phyloP scores from a whole-genome alignment of 2,888 invertebrate genomes.

The Eledona agricola region DNA sequence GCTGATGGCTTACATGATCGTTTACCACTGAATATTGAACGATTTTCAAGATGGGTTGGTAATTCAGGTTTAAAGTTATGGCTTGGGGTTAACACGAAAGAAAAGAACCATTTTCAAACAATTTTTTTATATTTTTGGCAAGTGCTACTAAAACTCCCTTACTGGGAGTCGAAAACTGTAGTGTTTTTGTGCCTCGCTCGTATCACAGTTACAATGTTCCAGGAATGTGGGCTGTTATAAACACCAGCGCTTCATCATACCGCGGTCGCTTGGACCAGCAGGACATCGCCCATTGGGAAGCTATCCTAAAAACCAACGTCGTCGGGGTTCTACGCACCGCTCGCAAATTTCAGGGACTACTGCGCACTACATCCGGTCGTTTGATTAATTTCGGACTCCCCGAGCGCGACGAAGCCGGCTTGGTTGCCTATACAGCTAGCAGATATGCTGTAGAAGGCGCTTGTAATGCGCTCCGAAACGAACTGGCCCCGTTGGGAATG shows the following conservation, averaged over 20 bases:
- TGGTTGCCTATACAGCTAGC: constrained; percentile 67
- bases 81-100: too few relatives aligned
- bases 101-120: too few relatives aligned
- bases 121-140: too few relatives aligned
- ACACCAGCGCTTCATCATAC: constrained; percentile 81
- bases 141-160: too few relatives aligned
- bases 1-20: too few relatives aligned
- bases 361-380: constrained; percentile 72
- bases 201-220: too few relatives aligned
- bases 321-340: constrained; percentile 78
- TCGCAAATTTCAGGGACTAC: constrained; percentile 76
- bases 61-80: too few relatives aligned
- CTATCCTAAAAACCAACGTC: constrained; percentile 74
- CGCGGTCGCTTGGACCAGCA: constrained; percentile 75
- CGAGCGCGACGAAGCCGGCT: constrained; percentile 63
- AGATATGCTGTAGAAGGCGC: constrained; percentile 82
- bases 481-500: constrained; percentile 75
- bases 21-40: too few relatives aligned
- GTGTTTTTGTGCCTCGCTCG: too few relatives aligned
- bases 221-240: constrained; percentile 85
- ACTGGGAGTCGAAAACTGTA: too few relatives aligned
- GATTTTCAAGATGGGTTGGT: too few relatives aligned
- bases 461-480: constrained; percentile 75
- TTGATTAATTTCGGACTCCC: constrained; percentile 75
- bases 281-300: constrained; percentile 76